Percentiles rank a stretch among this genome's conserved stretches.
Conservation (phyloP, 1,140 invertebrate genomes). For the Lutraria rhynchaena region DNA sequence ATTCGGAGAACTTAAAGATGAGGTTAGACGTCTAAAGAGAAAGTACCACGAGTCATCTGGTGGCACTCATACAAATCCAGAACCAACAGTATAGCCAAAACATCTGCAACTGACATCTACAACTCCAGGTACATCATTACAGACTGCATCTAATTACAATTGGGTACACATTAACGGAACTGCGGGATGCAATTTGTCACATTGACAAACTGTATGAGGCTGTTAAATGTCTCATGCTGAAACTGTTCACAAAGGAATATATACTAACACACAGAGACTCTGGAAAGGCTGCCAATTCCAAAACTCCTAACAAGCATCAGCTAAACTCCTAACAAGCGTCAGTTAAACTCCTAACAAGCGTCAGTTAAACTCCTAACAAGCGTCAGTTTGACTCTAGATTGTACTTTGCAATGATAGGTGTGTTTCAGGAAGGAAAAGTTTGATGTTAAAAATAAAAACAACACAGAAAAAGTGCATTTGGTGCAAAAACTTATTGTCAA, state of each 20-base stretch:
- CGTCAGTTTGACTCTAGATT: conserved; percentile 26
- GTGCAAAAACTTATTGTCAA: too few relatives aligned
- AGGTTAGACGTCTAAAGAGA: conserved; percentile 10
- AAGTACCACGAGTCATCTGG: too few relatives aligned
- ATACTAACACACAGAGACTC: conserved; percentile 27
- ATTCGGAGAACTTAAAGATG: not conserved
- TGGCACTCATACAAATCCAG: too few relatives aligned
- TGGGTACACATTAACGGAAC: not conserved
- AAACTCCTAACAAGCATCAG: conserved; percentile 3
- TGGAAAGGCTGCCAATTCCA: conserved; percentile 38
- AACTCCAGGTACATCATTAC: not conserved
- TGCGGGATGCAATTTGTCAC: conserved; percentile 17
- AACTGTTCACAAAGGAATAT: conserved; percentile 7
- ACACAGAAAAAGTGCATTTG: too few relatives aligned
- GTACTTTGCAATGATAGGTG: conserved; percentile 15
- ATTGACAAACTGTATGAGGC: conserved; percentile 28
- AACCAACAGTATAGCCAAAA: too few relatives aligned
- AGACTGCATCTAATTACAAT: not conserved
- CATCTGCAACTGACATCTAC: not conserved
- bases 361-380: too few relatives aligned
- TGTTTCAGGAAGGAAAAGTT: conserved; percentile 34
- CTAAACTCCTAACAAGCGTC: too few relatives aligned
- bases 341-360: too few relatives aligned
- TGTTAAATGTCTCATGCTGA: conserved; percentile 16
- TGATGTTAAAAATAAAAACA: too few relatives aligned